Evolutionary conservation across 2,113 vertebrate species (phyloP), one percentile per base, ranked within the genome.

Genomic region (Neodon shergylaensis): DNA sequence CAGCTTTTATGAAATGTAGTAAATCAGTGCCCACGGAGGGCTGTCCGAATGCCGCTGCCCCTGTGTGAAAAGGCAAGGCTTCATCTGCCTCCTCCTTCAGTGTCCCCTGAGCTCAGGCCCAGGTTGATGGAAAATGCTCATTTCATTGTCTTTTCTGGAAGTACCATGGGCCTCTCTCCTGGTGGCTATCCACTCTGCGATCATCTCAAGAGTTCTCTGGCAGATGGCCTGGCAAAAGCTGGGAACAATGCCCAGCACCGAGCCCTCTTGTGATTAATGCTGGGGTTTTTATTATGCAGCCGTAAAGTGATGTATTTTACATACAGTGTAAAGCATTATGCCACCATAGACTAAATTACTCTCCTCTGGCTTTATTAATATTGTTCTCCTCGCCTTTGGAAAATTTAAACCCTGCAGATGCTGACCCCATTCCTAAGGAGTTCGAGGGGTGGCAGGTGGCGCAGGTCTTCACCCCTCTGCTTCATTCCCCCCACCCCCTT

Each of bases 1-100:
- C 86, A 66, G 87, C 33, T 91, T 90, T 89, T 93, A 95, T 78
- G 87, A 93, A 93, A 74, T 24, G 14, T 61, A 21, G 70, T 89
- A 73, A 90, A 82, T 93, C 73, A 92, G 63, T 0, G 39, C 63
- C 39, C 49, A 33, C 2, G 22, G n/a, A 42, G 0, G 8, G 31
- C n/a, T 39, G 16, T 36, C 22, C 47, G 61, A 52, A 36, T 2
- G 33, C 22, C 2, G 10, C 5, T 47, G 58, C 44, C 90, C 83
- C 68, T 4, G 12, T 31, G 17, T 39, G 78, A 42, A 44, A 81
- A 82, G 73, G 36, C 2, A 21, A 78, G 77, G 58, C n/a, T 66
- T 85, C 82, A 39, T 39, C 42, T 4, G 22, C 9, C 61, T 19
- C 8, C 47, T 36, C 3, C 58, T 24, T 83, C 86, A 9, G 9